Evolutionary conservation across 1,140 invertebrate genomes (phyloP).

Genomic region (Zaprionus vittiger): DNA sequence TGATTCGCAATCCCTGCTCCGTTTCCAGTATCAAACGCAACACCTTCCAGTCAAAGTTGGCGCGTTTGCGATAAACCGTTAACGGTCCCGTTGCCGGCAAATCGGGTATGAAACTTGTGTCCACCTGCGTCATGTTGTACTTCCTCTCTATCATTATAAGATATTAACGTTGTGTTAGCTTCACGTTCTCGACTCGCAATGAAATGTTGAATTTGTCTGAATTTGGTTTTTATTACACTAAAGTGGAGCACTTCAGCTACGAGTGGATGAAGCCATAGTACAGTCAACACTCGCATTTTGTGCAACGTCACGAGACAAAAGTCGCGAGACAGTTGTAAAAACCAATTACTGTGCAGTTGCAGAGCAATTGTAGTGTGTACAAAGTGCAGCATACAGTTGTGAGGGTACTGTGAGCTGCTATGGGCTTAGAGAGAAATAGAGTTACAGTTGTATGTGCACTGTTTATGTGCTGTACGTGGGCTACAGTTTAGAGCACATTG

Average conservation of each 20-base stretch:
- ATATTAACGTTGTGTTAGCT: background rate
- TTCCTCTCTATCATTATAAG: background rate
- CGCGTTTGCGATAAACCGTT: conserved; percentile 89
- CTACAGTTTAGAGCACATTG: background rate
- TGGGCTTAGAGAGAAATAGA: too few relatives aligned
- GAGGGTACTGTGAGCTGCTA: background rate
- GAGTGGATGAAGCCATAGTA: conserved; percentile 48
- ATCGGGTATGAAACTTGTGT: conserved; percentile 86
- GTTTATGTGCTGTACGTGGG: background rate
- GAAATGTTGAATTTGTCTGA: conserved; percentile 16
- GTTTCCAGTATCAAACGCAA: conserved; percentile 90
- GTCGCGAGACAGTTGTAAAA: conserved; percentile 19
- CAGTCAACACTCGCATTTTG: background rate
- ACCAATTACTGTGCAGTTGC: background rate
- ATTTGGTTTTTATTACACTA: conserved; percentile 10
- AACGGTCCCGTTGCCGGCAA: conserved; percentile 88
- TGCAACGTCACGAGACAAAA: conserved; percentile 3
- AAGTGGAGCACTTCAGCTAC: conserved; percentile 40
- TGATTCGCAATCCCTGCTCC: conserved; percentile 89
- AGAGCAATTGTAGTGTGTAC: background rate
- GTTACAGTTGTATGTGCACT: background rate
- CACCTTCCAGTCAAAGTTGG: conserved; percentile 92
- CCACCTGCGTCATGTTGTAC: conserved; percentile 54
- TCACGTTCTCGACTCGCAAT: conserved; percentile 20
- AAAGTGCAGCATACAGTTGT: background rate